A percentile compares a stretch with the other conserved stretches of the same genome.
Conservation (phyloP, 2,888 invertebrate species). For the Cryptus viduatorius region DNA sequence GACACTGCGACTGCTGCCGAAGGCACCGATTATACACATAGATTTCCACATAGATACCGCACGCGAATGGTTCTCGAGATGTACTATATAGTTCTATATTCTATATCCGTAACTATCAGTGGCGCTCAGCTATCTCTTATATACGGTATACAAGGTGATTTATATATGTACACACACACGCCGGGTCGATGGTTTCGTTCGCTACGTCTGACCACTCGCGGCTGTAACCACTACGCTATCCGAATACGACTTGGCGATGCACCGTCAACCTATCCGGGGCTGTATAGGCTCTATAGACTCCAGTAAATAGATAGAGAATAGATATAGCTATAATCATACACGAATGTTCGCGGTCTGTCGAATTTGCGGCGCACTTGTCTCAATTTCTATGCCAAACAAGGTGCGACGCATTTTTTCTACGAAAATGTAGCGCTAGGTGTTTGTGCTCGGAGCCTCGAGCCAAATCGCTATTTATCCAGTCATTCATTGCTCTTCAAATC, state of each 20-base stretch:
- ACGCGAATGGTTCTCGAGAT: slow-evolving; percentile 38
- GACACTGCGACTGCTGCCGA: slow-evolving; percentile 53
- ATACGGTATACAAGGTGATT: slow-evolving; percentile 5
- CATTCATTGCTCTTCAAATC: slow-evolving; percentile 67
- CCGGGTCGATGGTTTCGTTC: slow-evolving; percentile 8
- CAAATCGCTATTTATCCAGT: no score
- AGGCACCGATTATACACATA: slow-evolving; percentile 60
- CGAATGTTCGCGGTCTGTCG: neutral
- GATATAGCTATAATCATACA: slow-evolving; percentile 3
- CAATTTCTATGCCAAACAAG: neutral
- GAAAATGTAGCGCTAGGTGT: neutral
- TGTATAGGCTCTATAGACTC: neutral
- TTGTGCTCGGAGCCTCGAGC: neutral
- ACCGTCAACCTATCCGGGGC: neutral
- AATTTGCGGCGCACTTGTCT: neutral
- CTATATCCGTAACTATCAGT: slow-evolving; percentile 32
- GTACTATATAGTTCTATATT: slow-evolving; percentile 23
- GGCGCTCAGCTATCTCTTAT: slow-evolving; percentile 12
- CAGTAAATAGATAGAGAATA: slow-evolving; percentile 14
- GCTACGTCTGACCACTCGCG: slow-evolving; percentile 55
- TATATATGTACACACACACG: neutral
- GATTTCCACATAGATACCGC: slow-evolving; percentile 60
- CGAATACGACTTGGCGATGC: slow-evolving; percentile 47
- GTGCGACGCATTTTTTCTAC: neutral
- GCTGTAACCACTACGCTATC: slow-evolving; percentile 57